phyloP scores from a whole-genome alignment of 2,113 vertebrate genomes.

The Plotosus lineatus region DNA sequence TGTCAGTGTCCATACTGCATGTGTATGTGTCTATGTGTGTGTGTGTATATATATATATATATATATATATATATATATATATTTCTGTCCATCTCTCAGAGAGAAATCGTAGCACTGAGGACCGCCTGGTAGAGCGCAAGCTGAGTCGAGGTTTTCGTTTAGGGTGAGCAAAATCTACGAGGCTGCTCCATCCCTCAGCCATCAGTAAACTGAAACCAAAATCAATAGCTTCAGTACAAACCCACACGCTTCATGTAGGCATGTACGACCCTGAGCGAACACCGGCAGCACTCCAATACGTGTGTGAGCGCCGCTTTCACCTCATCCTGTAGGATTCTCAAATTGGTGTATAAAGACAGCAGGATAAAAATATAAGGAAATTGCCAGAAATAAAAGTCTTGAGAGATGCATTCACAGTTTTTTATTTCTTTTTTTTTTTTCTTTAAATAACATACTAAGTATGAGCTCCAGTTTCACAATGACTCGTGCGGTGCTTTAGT shows the following conservation, averaged over 20 bases:
- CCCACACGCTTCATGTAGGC: slow-evolving; percentile 37
- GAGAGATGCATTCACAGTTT: background rate
- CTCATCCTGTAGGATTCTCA: background rate
- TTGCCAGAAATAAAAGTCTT: background rate
- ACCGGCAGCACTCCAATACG: slow-evolving; percentile 5
- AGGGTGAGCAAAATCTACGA: slow-evolving; percentile 46
- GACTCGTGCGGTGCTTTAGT: too few species aligned
- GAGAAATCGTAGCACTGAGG: slow-evolving; percentile 15
- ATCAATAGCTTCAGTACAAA: slow-evolving; percentile 59
- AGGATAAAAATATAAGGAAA: background rate
- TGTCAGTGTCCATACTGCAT: background rate
- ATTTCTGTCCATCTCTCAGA: background rate
- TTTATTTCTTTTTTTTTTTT: background rate
- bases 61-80: too few species aligned
- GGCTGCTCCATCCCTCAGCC: slow-evolving; percentile 52
- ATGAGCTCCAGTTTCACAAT: background rate
- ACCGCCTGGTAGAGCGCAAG: slow-evolving; percentile 58
- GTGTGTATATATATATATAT: too few species aligned
- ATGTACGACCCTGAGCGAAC: slow-evolving; percentile 24
- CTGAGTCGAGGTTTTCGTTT: slow-evolving; percentile 35
- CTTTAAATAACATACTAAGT: background rate
- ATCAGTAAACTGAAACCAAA: slow-evolving; percentile 64
- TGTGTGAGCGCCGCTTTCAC: background rate
- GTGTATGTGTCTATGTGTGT: too few species aligned
- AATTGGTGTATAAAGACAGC: slow-evolving; percentile 9